Evolutionary conservation across 1,140 invertebrate species (phyloP), one percentile per base, ranked within the genome.

Genomic region (Drosophila hydei): DNA sequence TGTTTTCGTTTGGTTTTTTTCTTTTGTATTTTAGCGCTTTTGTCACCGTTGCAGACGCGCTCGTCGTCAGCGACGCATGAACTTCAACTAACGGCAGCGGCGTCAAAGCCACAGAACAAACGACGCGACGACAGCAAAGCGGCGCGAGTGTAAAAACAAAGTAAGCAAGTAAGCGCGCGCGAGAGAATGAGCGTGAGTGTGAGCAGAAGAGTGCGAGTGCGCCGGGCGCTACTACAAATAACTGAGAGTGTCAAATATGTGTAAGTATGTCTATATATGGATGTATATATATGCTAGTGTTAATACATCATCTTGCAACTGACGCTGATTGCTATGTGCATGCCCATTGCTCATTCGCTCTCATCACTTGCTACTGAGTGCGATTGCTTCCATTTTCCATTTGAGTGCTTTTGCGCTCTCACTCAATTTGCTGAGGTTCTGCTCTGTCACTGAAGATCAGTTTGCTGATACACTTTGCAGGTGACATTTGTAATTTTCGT

Each of bases 1-100:
- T 16, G 38, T 33, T 33, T 33, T 4, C 30, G n/a, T n/a, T n/a
- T n/a, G n/a, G n/a, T n/a, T 42, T 42, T 42, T 42, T 18, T 1
- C 14, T 42, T 14, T 42, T 33, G 9, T 33, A 2, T 33, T 33
- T 33, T 33, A 42, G 30, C 42, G n/a, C n/a, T 56, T 50, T 67
- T 45, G 48, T 69, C 36, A 70, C 59, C 47, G 67, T 62, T 61
- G 45, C 47, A 56, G 38, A 73, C 70, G 63, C 70, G 70, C 63
- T 54, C 38, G 50, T 60, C 64, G 40, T 48, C 64, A 74, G 50
- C 74, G 74, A 74, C 74, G 74, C 71, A 64, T 74, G 59, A 77
- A 77, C 64, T 64, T 77, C 55, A 77, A 77, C 74, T 77, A 59
- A 76, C 36, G 33, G 16, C 38, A 30, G 25, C 52, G 30, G 27